Evolutionary conservation across 2,113 vertebrate genomes (phyloP).

Genomic region (Syngnathus typhle): DNA sequence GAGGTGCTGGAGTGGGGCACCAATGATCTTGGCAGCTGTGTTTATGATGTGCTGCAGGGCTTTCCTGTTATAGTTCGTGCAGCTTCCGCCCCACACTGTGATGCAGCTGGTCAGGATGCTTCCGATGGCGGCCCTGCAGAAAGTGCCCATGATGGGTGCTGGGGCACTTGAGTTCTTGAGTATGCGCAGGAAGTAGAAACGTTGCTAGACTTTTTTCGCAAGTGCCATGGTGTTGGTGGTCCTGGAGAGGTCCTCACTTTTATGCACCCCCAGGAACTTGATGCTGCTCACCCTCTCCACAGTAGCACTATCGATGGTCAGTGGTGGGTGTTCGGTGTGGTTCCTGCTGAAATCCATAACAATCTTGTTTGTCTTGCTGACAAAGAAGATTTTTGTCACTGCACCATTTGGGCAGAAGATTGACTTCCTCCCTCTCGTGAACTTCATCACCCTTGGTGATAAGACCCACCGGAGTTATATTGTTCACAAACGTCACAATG

Average conservation of each 20-base stretch:
- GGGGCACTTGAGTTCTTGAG: no score
- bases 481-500: background rate
- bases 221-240: background rate
- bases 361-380: background rate
- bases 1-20: no score
- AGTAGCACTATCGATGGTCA: background rate
- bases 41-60: no score
- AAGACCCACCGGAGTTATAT: background rate
- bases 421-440: background rate
- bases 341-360: background rate
- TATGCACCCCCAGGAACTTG: background rate
- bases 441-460: background rate
- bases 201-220: background rate
- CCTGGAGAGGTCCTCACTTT: background rate
- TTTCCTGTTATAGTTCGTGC: no score
- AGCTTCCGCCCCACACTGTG: no score
- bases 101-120: no score
- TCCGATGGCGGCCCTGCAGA: no score
- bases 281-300: background rate
- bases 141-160: no score
- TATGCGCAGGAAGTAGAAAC: background rate
- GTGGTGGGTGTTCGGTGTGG: background rate
- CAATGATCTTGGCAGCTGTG: no score
- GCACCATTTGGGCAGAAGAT: background rate
- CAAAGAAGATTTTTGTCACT: background rate